phyloP scores from a whole-genome alignment of 2,888 invertebrate genomes.

The Rutpela maculata region DNA sequence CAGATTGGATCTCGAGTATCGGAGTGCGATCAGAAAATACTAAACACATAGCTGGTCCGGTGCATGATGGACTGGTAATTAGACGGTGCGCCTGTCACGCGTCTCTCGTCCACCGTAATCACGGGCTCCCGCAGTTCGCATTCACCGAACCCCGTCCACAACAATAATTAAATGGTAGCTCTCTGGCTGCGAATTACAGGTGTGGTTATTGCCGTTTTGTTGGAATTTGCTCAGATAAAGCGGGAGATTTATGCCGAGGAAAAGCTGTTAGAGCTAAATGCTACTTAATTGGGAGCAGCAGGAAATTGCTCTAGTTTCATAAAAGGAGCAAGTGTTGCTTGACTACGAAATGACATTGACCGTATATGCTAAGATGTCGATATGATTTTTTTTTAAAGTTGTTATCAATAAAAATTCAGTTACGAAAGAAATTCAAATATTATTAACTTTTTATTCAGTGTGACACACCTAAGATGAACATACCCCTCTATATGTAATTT shows the following conservation, averaged over 20 bases:
- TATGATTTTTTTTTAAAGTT: too few species aligned
- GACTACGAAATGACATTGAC: neutral
- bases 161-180: constrained; percentile 58
- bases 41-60: constrained; percentile 59
- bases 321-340: neutral
- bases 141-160: constrained; percentile 44
- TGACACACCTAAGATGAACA: too few species aligned
- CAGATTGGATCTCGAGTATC: constrained; percentile 58
- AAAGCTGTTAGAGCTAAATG: constrained; percentile 31
- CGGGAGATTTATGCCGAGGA: constrained; percentile 29
- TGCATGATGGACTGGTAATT: constrained; percentile 68
- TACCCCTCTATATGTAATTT: too few species aligned
- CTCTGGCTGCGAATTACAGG: constrained; percentile 50
- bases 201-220: constrained; percentile 50
- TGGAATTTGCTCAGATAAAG: constrained; percentile 30
- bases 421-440: too few species aligned
- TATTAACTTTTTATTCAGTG: too few species aligned
- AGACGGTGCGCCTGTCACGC: constrained; percentile 66
- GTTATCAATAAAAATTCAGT: too few species aligned
- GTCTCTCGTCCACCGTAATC: constrained; percentile 57
- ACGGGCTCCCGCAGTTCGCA: constrained; percentile 50
- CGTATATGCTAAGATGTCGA: too few species aligned
- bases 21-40: constrained; percentile 59
- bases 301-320: constrained; percentile 20
- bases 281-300: constrained; percentile 25